Base-by-base conservation (phyloP, 2,797 vertebrate species). In the Aeoliscus strigatus region DNA sequence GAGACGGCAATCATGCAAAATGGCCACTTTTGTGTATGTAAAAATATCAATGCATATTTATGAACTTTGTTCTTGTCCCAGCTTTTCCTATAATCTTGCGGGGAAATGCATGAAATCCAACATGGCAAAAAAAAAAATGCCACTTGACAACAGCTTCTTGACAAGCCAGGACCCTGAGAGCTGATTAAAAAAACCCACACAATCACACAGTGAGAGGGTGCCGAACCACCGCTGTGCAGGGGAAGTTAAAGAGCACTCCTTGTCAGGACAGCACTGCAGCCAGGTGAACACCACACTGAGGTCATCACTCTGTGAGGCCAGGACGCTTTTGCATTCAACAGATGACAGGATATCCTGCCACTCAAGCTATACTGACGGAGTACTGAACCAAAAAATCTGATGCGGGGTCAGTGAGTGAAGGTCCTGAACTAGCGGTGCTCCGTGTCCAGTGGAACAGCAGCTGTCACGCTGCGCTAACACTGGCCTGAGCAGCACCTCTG, bases 1-100 rank as follows among this genome's bases (percentile, higher is more conserved):
- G 57, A 71, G 46, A 71, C 65, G 41, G 63, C 51, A 77, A 81
- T 82, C 78, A 76, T 52, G 55, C 45, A 66, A 70, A 80, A 76
- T 48, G 57, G 32, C 51, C 61, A 70, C 64, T 76, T 78, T 70
- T 65, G 43, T 53, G 30, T 67, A 66, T 73, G 44, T 56, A 63
- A 53, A 46, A 56, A 63, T 64, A 32, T 37, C 2, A 1, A 63
- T 75, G 34, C 67, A 80, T 73, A 69, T 77, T 66, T 70, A 76
- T 81, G 61, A 71, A 53, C 32, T 25, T 50, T 52, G 39, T 41
- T 45, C 54, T 38, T 48, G 39, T 12, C 23, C 18, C 48, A 63
- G 38, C 26, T 47, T 50, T 39, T 45, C 27, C 39, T 49, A 33
- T 56, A 54, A 64, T 69, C 30, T 44, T 54, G 26, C 1, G 3